Percentiles rank a stretch among this genome's conserved stretches.
Conservation (phyloP, 1,140 invertebrate genomes). For the Camponotus pennsylvanicus region DNA sequence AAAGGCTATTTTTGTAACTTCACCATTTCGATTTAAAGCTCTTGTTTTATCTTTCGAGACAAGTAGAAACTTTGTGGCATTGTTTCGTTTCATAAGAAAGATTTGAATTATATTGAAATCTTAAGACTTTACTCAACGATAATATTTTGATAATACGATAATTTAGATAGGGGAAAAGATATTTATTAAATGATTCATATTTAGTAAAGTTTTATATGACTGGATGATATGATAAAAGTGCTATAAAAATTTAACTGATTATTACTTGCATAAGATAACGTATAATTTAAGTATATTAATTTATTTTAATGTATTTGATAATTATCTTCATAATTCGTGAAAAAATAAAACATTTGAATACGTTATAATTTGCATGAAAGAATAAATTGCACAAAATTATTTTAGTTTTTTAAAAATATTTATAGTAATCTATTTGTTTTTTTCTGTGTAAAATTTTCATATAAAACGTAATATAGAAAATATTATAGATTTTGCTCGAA, state of each 20-base stretch:
- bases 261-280: not conserved
- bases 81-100: not conserved
- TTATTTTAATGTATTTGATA: not conserved
- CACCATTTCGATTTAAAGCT: constrained; percentile 25
- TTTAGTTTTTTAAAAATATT: not conserved
- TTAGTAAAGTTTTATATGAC: not conserved
- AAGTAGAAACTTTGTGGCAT: constrained; percentile 1
- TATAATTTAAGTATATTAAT: not conserved
- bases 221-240: not conserved
- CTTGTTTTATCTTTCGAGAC: not conserved
- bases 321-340: not conserved
- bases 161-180: not conserved
- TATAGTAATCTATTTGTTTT: not conserved
- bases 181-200: not conserved
- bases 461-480: not conserved
- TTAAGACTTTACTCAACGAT: not conserved
- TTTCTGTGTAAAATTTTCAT: not conserved
- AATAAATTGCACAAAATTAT: not conserved
- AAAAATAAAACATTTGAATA: not conserved
- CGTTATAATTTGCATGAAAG: not conserved
- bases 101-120: too few species aligned
- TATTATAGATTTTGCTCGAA: too few species aligned
- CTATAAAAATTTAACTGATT: not conserved
- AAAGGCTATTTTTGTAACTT: constrained; percentile 2
- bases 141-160: constrained; percentile 6